A percentile compares a stretch with the other conserved stretches of the same genome.
These are phyloP conservation scores for Plectropomus leopardus DNA, from an alignment of 2,113 vertebrate species.

Conservation along the genomic window DNA sequence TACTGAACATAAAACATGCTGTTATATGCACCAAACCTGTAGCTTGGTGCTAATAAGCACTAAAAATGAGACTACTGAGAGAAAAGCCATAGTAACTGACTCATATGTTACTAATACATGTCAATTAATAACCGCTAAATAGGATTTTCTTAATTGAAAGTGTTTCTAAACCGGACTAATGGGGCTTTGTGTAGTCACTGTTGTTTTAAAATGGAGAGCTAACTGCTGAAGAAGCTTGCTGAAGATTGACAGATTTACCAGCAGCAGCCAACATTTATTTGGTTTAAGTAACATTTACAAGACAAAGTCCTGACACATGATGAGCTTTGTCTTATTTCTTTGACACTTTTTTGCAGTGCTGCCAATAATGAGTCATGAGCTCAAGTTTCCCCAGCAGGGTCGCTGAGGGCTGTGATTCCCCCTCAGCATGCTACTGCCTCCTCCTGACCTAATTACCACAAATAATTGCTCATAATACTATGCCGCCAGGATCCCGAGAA, in stretches of 20 bases:
- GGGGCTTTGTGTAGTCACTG: background rate
- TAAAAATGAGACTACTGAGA: background rate
- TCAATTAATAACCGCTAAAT: slow-evolving; percentile 48
- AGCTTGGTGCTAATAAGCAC: slow-evolving; percentile 12
- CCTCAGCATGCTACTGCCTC: slow-evolving; percentile 48
- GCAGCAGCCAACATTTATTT: slow-evolving; percentile 12
- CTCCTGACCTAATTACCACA: slow-evolving; percentile 68
- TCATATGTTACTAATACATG: slow-evolving; percentile 33
- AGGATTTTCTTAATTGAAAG: slow-evolving; percentile 54
- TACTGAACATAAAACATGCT: background rate
- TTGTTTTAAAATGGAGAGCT: slow-evolving; percentile 4
- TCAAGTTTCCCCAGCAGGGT: slow-evolving; percentile 44
- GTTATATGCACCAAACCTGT: background rate
- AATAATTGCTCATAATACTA: slow-evolving; percentile 65
- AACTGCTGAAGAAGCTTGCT: slow-evolving; percentile 11
- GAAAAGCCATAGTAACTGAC: slow-evolving; percentile 40
- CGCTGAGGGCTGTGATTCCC: slow-evolving; percentile 45
- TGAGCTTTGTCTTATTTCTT: slow-evolving; percentile 11
- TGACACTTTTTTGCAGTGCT: slow-evolving; percentile 14
- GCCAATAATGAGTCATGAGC: slow-evolving; percentile 41
- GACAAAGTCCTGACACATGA: slow-evolving; percentile 28
- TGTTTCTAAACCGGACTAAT: slow-evolving; percentile 5
- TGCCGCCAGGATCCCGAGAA: slow-evolving; percentile 26
- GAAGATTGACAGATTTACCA: slow-evolving; percentile 20
- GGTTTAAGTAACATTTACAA: slow-evolving; percentile 23